phyloP scores from a whole-genome alignment of 2,797 vertebrate genomes.

The Lithobates sylvaticus region DNA sequence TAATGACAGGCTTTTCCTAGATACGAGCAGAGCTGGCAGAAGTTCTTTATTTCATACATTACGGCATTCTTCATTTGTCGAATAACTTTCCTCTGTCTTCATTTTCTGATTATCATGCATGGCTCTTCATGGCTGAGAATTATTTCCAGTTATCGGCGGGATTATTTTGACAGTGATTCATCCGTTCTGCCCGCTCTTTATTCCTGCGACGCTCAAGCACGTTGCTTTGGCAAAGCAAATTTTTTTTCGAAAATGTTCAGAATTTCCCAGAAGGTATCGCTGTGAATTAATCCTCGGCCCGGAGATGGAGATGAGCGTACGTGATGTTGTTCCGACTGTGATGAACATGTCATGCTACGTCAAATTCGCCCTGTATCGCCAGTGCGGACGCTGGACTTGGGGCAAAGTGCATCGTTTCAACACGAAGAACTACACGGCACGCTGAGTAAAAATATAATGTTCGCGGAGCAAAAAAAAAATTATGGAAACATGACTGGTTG shows the following conservation, averaged over 20 bases:
- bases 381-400: neutral
- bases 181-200: constrained; percentile 40
- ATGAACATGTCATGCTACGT: constrained; percentile 49
- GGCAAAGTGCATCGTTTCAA: constrained; percentile 19
- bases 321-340: constrained; percentile 56
- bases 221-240: constrained; percentile 52
- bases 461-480: too few species aligned
- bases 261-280: constrained; percentile 61
- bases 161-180: constrained; percentile 39
- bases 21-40: too few species aligned
- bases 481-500: too few species aligned
- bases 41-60: neutral
- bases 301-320: constrained; percentile 42
- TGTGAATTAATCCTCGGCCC: constrained; percentile 60
- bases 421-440: neutral
- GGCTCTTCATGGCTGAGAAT: constrained; percentile 36
- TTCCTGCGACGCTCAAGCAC: constrained; percentile 52
- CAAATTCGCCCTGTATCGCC: constrained; percentile 31
- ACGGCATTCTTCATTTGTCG: constrained; percentile 1
- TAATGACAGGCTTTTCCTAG: too few species aligned
- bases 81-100: constrained; percentile 27
- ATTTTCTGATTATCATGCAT: constrained; percentile 46
- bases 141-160: neutral
- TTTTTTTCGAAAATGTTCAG: constrained; percentile 61
- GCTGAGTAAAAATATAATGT: too few species aligned